Evolutionary conservation across 2,888 invertebrate genomes (phyloP), one percentile per base, ranked within the genome.

Genomic region (Mythimna impura): DNA sequence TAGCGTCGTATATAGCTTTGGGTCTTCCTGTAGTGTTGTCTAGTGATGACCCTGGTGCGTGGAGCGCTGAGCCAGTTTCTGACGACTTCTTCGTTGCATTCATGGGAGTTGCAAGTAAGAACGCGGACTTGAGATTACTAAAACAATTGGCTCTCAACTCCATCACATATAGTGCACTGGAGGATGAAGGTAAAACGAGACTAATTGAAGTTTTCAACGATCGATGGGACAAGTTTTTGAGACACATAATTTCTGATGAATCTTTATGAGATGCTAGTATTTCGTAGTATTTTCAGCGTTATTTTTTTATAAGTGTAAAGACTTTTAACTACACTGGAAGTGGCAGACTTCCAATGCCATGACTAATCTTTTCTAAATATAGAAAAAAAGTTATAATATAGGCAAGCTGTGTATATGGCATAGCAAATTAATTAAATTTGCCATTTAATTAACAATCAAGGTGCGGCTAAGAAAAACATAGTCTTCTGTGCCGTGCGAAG

Each of bases 51-150:
- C 98, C 98, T 0, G 97, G 98, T 0, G 96, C 97, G 12, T 98
- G 98, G 98, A 97, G 97, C 0, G 97, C 97, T 0, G 96, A 96
- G n/a, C 98, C 97, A 0, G 88, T 98, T 10, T 97, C 98, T 25
- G 97, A 98, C 85, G 98, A 98, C 89, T 98, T 97, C 88, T 98
- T 98, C 89, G 96, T 98, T 60, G 97, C 97, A 0, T 98, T 98
- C 86, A 95, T 98, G 93, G 98, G 97, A 0, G 97, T 98, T 66
- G 97, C 98, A 47, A 97, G 98, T 36, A 96, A 96, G 71, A 96
- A 96, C 67, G 96, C 97, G 0, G 98, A 98, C 84, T 90, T 98
- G 54, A 96, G 97, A 65, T 94, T 98, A 75, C 94, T 98, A 12
- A 98, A 98, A 89, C 97, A 97, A 86, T 92, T 98, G 60, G 98